Percentiles rank a stretch among this genome's conserved stretches.
Evolutionary conservation across 2,797 vertebrate genomes (phyloP).

Genomic region (Etheostoma nigrum): DNA sequence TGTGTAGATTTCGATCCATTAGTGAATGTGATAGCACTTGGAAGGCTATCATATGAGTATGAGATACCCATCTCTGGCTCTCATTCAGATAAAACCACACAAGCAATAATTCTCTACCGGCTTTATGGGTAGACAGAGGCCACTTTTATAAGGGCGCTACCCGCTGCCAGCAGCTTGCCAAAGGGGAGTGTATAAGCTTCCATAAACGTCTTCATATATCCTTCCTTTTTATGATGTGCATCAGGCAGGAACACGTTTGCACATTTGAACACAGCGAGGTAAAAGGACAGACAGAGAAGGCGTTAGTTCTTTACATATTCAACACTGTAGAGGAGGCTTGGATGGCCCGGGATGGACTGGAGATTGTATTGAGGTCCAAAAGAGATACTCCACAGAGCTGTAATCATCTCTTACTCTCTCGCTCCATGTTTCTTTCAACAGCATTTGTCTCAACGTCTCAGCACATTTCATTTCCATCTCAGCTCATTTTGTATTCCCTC

Average conservation of each 20-base stretch:
- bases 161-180: constrained; percentile 61
- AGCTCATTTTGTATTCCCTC: constrained; percentile 48
- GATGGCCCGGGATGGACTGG: constrained; percentile 5
- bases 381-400: constrained; percentile 34
- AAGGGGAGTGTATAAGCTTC: constrained; percentile 70
- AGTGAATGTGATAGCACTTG: constrained; percentile 54
- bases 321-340: constrained; percentile 4
- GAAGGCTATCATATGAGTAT: constrained; percentile 61
- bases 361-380: constrained; percentile 36
- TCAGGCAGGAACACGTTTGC: constrained; percentile 55
- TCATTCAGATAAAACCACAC: constrained; percentile 63
- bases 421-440: constrained; percentile 54
- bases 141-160: constrained; percentile 68
- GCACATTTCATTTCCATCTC: constrained; percentile 49
- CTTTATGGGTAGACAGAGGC: constrained; percentile 73
- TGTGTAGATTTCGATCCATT: constrained; percentile 57
- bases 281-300: constrained; percentile 32
- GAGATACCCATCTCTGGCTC: constrained; percentile 68
- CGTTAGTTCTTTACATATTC: constrained; percentile 49
- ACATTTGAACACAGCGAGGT: constrained; percentile 46
- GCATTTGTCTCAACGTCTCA: constrained; percentile 46
- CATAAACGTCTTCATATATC: constrained; percentile 80
- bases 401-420: constrained; percentile 51
- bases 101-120: constrained; percentile 71
- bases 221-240: constrained; percentile 68